Conservation (phyloP, 2,113 vertebrate genomes). For the Elachura formosa region DNA sequence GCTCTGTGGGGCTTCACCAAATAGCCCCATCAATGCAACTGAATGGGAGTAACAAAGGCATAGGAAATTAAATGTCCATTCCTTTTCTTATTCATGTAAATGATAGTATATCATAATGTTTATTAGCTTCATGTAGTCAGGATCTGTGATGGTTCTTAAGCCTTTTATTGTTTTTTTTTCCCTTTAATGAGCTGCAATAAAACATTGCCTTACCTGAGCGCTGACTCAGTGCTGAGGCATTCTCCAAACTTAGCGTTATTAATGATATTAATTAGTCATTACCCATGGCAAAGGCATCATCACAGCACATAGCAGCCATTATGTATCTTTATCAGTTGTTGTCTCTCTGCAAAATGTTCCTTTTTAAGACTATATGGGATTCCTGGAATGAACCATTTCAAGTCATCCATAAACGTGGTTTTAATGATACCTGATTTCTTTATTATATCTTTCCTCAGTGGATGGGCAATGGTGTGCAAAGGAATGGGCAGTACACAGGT, state of each 20-base stretch:
- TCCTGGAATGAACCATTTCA: neutral
- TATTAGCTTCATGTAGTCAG: constrained; percentile 44
- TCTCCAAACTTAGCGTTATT: neutral
- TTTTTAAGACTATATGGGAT: neutral
- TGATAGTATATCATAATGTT: constrained; percentile 58
- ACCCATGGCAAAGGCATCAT: neutral
- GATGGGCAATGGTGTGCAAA: neutral
- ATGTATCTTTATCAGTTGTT: neutral
- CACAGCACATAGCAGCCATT: neutral
- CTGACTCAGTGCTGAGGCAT: neutral
- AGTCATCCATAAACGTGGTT: neutral
- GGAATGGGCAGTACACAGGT: neutral
- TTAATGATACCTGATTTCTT: neutral
- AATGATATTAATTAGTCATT: neutral
- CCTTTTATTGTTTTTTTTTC: constrained; percentile 37
- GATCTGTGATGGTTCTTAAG: constrained; percentile 6
- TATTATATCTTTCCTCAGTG: neutral
- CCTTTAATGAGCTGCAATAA: constrained; percentile 40
- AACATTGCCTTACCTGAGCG: neutral
- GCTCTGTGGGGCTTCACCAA: constrained; percentile 60
- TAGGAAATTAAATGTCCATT: constrained; percentile 69
- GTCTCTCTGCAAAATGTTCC: neutral
- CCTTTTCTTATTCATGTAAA: constrained; percentile 65
- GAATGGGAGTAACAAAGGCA: constrained; percentile 60
- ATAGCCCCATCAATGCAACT: constrained; percentile 50